Base-by-base conservation (phyloP, 2,113 vertebrate species). In the Tympanuchus pallidicinctus region DNA sequence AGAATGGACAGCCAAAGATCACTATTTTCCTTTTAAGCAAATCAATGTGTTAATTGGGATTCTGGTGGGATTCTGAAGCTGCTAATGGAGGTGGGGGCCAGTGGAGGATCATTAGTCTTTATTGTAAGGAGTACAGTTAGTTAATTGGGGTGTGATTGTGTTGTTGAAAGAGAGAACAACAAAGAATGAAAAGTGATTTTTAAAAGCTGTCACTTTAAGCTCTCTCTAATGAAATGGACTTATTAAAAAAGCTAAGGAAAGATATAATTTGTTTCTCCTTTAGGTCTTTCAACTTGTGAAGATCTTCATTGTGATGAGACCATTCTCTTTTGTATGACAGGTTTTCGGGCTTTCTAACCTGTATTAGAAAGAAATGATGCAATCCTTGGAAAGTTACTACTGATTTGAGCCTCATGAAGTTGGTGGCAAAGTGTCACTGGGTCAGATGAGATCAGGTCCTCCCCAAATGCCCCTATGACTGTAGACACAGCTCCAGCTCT, bases 21-120 rank as follows among this genome's bases (percentile, higher is more conserved):
- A 92, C 90, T 95, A 82, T 84, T 93, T 95, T 90, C 82, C 88
- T 95, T 97, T 96, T 93, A 95, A 95, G 88, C 80, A 94, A 92
- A 97, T 96, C 96, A 91, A 95, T 96, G 93, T 93, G 94, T 93
- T 95, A 97, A 97, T 95, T 96, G 73, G 93, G 94, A 93, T 94
- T 86, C 95, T 97, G 93, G 94, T 94, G 88, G 90, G 90, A 93
- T 95, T 94, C 80, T 96, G 95, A 94, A 90, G 90, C 80, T 90
- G 93, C 92, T 96, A 92, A 93, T 94, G 90, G 94, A 94, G 88
- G 40, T 72, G 66, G 86, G 91, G 66, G 77, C 82, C 79, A 50
- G 83, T 20, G 77, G 82, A 95, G 48, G 73, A 94, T 95, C 93
- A 86, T 95, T 96, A 95, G 92, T 93, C 80, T 84, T 94, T 82